Base-by-base conservation (phyloP, 2,888 invertebrate species). In the Polydrusus cervinus region DNA sequence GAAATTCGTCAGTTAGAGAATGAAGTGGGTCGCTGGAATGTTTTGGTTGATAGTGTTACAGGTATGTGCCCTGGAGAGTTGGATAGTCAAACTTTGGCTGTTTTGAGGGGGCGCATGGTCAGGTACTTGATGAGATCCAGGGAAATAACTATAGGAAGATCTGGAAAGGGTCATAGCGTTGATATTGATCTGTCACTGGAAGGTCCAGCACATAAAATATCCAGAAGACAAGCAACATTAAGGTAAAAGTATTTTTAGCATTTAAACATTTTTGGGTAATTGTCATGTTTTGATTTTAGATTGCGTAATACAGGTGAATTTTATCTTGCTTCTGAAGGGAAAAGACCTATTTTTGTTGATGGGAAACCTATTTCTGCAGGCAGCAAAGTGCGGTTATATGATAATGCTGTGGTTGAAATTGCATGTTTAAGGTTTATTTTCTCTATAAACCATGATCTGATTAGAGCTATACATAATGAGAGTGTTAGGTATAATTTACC, bases 331-430 rank as follows among this genome's bases (percentile, higher is more conserved):
- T 98, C 98, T 57, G 97, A 98, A 86, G 99, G 98, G 18, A 97
- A 97, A 85, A 89, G 98, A 75, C 95, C 98, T 1, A 94, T 99
- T 83, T 97, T 95, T 86, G 95, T 99, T 6, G 98, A 99, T 86
- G 97, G 98, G 1, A 92, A 94, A 75, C 97, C 98, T 0, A 91
- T 99, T 69, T 89, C 97, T 10, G 92, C 92, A 65, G 97, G 97
- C 57, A 95, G 94, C 87, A 97, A 97, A 89, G 94, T 95, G 71
- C 94, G 96, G 82, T 90, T 99, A 14, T 94, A 94, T 84, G 96
- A 98, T 87, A 98, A 98, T 86, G 95, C 97, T 78, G 95, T 98
- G 11, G 94, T 99, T 68, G 98, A 99, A 94, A 95, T 98, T 82
- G 93, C 96, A 20, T 95, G 96, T 68, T 89, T 98, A 53, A 92